Evolutionary conservation across 1,140 invertebrate genomes (phyloP), one percentile per base, ranked within the genome.

Genomic region (Nasonia longicornis): DNA sequence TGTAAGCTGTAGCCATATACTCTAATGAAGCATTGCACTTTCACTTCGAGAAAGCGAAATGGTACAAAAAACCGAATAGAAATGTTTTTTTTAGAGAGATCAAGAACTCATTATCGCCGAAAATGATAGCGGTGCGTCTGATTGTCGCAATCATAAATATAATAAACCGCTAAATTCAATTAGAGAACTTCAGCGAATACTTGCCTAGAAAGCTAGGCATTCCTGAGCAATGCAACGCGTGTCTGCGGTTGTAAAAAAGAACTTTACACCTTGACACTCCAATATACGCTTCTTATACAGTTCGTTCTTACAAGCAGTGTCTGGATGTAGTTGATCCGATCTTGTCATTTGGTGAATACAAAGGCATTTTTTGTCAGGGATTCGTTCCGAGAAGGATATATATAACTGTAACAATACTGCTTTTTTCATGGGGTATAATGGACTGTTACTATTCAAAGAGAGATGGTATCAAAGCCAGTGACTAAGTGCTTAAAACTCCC

Each of bases 41-140:
- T 80, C 78, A 66, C 78, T 48, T 74, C 14, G 14, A 80, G 78
- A 80, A 80, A 74, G 78, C 48, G 48, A 35, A 31, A 48, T 29
- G n/a, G 16, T 42, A 20, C 26, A 74, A 26, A 74, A 29, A 31
- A 26, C 29, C 20, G 20, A 20, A 71, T 20, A 26, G 3, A 71
- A 42, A 71, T 42, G 16, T 38, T 64, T 48, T 14, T 48, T 48
- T 48, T 48, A 48, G 45, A 14, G 48, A 52, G 3, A 20, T 52
- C 12, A 14, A 52, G 48, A 52, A 52, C 48, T 52, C 48, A 52
- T 52, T 52, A 52, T 16, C 12, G 12, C 12, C 8, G 38, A 10
- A 8, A 7, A 10, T 42, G 8, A 26, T 26, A 26, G 26, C 26
- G 26, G 26, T 26, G 1, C 38, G 8, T 42, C 38, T 42, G 38